A percentile compares a stretch with the other conserved stretches of the same genome.
Evolutionary conservation across 1,140 invertebrate species (phyloP).

Genomic region (Camponotus floridanus): DNA sequence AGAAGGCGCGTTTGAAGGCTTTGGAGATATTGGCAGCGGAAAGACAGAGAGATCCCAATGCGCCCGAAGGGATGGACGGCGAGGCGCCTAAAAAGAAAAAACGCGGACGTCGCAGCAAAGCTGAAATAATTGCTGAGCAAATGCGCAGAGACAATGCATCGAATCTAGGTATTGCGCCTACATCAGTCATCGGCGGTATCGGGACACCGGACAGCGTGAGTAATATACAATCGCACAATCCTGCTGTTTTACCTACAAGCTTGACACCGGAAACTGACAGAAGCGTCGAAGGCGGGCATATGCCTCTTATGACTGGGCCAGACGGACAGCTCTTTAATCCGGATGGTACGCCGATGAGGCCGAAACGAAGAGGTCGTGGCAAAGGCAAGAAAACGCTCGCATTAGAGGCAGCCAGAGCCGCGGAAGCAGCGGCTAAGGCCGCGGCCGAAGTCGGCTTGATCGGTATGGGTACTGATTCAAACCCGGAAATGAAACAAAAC

Average conservation of each 20-base stretch:
- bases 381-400: constrained; percentile 88
- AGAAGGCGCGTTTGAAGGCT: constrained; percentile 88
- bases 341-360: constrained; percentile 82
- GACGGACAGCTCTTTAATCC: constrained; percentile 82
- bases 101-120: constrained; percentile 84
- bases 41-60: constrained; percentile 79
- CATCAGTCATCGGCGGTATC: constrained; percentile 28
- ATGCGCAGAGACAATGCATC: constrained; percentile 82
- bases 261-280: constrained; percentile 72
- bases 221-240: constrained; percentile 59
- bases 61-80: constrained; percentile 80
- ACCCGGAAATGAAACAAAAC: constrained; percentile 79
- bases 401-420: constrained; percentile 85
- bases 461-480: constrained; percentile 80
- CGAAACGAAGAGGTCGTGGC: constrained; percentile 86
- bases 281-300: constrained; percentile 62
- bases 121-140: constrained; percentile 85
- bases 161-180: constrained; percentile 51
- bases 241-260: constrained; percentile 52
- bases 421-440: constrained; percentile 82
- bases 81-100: constrained; percentile 84
- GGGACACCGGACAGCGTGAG: constrained; percentile 61
- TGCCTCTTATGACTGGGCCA: constrained; percentile 74
- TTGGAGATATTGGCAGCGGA: constrained; percentile 84
- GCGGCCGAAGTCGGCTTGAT: constrained; percentile 72